These are phyloP conservation scores for Oenanthe oenanthe DNA, from an alignment of 2,113 vertebrate genomes.

Conservation along the genomic window DNA sequence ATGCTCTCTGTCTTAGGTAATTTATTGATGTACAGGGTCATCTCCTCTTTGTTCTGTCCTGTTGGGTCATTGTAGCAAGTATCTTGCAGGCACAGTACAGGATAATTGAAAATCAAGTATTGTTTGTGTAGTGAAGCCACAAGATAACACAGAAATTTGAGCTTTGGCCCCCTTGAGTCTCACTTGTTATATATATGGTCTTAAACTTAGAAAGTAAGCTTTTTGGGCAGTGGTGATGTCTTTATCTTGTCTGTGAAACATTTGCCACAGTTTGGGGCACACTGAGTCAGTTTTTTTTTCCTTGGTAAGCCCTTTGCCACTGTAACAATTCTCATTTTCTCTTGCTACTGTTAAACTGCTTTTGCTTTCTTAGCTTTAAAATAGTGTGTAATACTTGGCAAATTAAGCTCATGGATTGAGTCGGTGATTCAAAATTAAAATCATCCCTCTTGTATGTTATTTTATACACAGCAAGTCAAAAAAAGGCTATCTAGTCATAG, in stretches of 20 bases:
- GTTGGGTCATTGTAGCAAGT: background rate
- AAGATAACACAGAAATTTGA: background rate
- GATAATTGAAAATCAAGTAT: background rate
- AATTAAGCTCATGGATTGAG: background rate
- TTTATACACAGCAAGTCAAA: background rate
- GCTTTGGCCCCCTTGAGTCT: background rate
- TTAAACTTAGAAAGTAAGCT: background rate
- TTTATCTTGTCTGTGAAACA: background rate
- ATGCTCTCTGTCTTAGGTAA: background rate
- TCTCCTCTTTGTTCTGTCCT: background rate
- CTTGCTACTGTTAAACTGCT: background rate
- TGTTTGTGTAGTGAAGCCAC: background rate
- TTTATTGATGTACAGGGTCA: background rate
- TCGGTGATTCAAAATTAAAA: background rate
- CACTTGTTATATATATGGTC: background rate
- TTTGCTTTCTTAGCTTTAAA: background rate
- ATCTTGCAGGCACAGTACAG: accelerated
- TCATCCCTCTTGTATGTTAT: background rate
- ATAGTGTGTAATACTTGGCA: background rate
- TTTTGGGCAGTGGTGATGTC: background rate
- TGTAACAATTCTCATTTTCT: background rate
- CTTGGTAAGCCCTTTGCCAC: background rate
- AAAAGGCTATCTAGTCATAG: background rate
- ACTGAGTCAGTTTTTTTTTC: background rate
- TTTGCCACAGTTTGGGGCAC: background rate